Conservation (phyloP, 2,113 vertebrate genomes). For the Acrocephalus kingi region DNA sequence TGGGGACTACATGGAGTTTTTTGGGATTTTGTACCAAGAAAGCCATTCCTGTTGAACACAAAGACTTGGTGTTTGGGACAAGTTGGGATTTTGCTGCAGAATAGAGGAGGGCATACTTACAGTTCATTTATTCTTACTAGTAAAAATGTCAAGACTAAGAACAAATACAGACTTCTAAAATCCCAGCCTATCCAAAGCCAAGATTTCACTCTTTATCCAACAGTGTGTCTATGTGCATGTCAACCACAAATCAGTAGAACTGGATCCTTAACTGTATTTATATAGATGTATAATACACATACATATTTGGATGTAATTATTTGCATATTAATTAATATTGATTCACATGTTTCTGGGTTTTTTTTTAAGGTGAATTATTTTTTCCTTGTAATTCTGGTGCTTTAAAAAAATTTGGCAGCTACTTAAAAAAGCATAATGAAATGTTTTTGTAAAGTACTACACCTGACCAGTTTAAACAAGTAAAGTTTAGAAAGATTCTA, state of each 20-base stretch:
- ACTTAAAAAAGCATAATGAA: neutral
- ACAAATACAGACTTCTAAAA: neutral
- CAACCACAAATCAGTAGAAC: neutral
- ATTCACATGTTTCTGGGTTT: rapidly evolving
- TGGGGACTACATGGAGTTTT: neutral
- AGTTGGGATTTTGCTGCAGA: neutral
- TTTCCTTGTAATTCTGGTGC: neutral
- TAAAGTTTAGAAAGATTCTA: neutral
- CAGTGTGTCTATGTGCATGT: neutral
- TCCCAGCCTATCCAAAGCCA: neutral
- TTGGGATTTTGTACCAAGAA: neutral
- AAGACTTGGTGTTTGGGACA: neutral
- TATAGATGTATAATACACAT: rapidly evolving
- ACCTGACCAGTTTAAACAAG: neutral
- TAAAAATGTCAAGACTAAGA: neutral
- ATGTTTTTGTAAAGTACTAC: neutral
- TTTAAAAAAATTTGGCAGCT: neutral
- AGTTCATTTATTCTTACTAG: neutral
- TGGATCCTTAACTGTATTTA: neutral
- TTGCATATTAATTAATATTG: neutral
- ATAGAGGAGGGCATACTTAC: neutral
- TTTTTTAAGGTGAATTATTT: neutral
- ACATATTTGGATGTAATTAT: neutral
- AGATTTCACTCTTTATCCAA: neutral
- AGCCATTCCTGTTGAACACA: neutral